These are phyloP conservation scores for Oreonectes daqikongensis DNA, from an alignment of 2,797 vertebrate species.

Conservation along the genomic window DNA sequence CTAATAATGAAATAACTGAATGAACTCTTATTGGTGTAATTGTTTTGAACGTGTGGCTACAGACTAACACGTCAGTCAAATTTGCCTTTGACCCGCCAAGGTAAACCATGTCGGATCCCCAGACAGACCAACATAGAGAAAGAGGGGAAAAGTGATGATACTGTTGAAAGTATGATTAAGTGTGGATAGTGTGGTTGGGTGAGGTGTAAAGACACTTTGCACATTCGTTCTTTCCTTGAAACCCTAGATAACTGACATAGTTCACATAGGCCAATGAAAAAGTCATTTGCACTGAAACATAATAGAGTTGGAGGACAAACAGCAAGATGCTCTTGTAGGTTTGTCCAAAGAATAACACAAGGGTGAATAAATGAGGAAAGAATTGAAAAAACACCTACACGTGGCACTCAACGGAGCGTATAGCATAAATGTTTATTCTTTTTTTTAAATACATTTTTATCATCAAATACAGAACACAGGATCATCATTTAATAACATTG, in stretches of 20 bases:
- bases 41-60: constrained; percentile 11
- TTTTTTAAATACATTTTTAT: constrained; percentile 75
- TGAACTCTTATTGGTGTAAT: background rate
- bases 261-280: constrained; percentile 1
- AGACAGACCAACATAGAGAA: background rate
- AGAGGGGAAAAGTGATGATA: constrained; percentile 30
- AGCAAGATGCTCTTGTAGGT: background rate
- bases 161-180: constrained; percentile 25
- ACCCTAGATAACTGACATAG: constrained; percentile 26
- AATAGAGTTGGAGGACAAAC: background rate
- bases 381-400: constrained; percentile 3
- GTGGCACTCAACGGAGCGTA: constrained; percentile 61
- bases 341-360: background rate
- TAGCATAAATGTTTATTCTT: constrained; percentile 81
- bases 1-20: no score
- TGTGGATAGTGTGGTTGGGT: constrained; percentile 19
- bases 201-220: constrained; percentile 24
- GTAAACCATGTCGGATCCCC: constrained; percentile 1
- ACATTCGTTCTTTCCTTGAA: background rate
- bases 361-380: background rate
- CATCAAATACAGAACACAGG: constrained; percentile 80
- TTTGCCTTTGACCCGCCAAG: background rate
- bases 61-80: constrained; percentile 5
- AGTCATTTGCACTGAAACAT: background rate
- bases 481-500: constrained; percentile 72